These are phyloP conservation scores for Dromius quadrimaculatus DNA, from an alignment of 2,888 invertebrate genomes.

Conservation along the genomic window DNA sequence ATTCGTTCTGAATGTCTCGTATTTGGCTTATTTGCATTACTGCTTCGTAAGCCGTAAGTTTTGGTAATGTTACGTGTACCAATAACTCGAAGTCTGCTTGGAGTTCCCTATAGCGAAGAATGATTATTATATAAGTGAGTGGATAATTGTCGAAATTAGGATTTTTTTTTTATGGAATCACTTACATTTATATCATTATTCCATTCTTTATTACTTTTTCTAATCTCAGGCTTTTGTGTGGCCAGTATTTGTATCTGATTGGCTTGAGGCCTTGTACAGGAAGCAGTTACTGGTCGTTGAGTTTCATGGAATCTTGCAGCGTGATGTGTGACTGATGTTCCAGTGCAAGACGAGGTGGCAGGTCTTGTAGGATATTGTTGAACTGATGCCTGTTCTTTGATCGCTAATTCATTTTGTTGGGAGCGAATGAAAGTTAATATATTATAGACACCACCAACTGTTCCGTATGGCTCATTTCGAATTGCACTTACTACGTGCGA, in stretches of 20 bases:
- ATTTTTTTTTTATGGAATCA: neutral
- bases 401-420: neutral
- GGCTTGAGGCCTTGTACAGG: neutral
- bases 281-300: neutral
- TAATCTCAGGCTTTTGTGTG: neutral
- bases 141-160: neutral
- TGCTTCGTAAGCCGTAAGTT: slow-evolving; percentile 39
- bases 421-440: slow-evolving; percentile 64
- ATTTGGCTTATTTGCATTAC: slow-evolving; percentile 4
- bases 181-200: slow-evolving; percentile 9
- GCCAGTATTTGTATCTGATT: neutral
- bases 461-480: slow-evolving; percentile 70
- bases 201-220: slow-evolving; percentile 11
- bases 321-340: neutral
- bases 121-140: too few relatives aligned
- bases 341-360: neutral
- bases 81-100: slow-evolving; percentile 32
- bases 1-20: neutral
- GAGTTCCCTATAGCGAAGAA: neutral
- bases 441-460: slow-evolving; percentile 74
- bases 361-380: neutral
- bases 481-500: slow-evolving; percentile 68
- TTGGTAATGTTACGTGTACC: slow-evolving; percentile 30
- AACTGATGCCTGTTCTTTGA: neutral
- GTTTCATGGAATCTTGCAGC: neutral